Evolutionary conservation across 2,888 invertebrate genomes (phyloP).

Genomic region (Xanthia icteritia): DNA sequence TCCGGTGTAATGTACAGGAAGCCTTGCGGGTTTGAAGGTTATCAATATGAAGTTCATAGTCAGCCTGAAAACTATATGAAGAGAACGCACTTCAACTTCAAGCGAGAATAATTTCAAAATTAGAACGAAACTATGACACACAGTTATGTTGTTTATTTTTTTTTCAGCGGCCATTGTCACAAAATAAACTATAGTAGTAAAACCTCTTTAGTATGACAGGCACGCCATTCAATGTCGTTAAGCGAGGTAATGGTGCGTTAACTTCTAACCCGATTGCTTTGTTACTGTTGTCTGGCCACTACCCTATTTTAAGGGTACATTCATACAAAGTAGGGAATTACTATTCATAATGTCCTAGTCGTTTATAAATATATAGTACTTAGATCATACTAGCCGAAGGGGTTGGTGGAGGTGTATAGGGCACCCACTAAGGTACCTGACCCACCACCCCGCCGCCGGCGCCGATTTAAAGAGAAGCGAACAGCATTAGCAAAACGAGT

Average conservation of each 20-base stretch:
- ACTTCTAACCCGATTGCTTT: conserved; percentile 51
- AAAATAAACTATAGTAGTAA: conserved; percentile 48
- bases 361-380: not conserved
- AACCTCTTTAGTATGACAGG: conserved; percentile 30
- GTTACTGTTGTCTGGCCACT: conserved; percentile 49
- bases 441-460: not conserved
- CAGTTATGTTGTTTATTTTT: not conserved
- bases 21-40: no score
- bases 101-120: conserved; percentile 15
- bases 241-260: conserved; percentile 53
- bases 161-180: conserved; percentile 17
- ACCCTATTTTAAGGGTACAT: conserved; percentile 34
- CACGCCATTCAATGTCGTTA: conserved; percentile 48
- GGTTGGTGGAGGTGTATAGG: no score
- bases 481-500: not conserved
- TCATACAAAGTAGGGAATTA: conserved; percentile 26
- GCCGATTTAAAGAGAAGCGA: not conserved
- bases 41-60: not conserved
- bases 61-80: not conserved
- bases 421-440: no score
- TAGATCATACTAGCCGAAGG: not conserved
- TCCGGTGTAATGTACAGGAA: no score
- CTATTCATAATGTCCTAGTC: conserved; percentile 9
- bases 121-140: conserved; percentile 11
- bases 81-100: not conserved